Conservation (phyloP, 2,797 vertebrate species). For the Syndactyla subalaris region DNA sequence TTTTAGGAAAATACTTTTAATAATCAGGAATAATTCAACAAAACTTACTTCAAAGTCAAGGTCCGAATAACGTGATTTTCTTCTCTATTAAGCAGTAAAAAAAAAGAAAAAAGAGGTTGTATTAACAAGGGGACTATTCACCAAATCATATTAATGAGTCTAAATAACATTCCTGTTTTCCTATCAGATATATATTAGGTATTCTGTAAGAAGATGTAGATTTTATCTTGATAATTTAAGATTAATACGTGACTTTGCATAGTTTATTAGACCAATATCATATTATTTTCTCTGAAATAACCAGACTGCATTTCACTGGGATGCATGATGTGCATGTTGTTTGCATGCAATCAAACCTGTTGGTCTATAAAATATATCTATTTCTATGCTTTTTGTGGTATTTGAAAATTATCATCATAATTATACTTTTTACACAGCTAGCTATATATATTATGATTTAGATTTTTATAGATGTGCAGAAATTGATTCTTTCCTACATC, state of each 20-base stretch:
- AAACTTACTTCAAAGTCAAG: constrained; percentile 99
- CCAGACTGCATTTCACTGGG: neutral
- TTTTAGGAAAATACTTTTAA: constrained; percentile 60
- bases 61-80: constrained; percentile 98
- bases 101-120: constrained; percentile 70
- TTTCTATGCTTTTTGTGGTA: neutral
- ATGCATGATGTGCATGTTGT: neutral
- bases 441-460: neutral
- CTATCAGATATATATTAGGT: neutral
- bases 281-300: constrained; percentile 17
- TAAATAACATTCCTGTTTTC: constrained; percentile 42
- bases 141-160: constrained; percentile 30
- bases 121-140: constrained; percentile 72
- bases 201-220: neutral
- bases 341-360: constrained; percentile 1
- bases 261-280: neutral
- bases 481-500: neutral
- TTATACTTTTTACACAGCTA: neutral
- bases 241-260: neutral
- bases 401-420: neutral
- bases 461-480: neutral
- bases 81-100: constrained; percentile 87
- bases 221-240: constrained; percentile 32
- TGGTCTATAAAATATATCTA: neutral
- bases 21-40: constrained; percentile 66